Conservation (phyloP, 2,888 invertebrate genomes). For the Parnassius orleans region DNA sequence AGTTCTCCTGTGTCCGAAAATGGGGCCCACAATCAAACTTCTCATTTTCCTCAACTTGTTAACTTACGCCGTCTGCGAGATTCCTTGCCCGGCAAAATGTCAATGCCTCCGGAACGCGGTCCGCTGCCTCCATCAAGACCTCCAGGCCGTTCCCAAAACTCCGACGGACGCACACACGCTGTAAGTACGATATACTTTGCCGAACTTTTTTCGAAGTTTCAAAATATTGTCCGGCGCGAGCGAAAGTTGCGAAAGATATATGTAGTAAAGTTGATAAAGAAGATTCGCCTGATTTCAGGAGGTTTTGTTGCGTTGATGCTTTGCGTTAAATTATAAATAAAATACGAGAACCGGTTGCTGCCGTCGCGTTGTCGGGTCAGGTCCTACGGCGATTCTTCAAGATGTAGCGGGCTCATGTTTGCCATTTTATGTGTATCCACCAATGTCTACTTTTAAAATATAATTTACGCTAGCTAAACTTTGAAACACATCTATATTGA, state of each 20-base stretch:
- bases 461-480: no score
- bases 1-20: background rate
- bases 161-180: conserved; percentile 58
- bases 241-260: conserved; percentile 18
- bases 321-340: conserved; percentile 1
- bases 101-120: conserved; percentile 55
- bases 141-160: conserved; percentile 52
- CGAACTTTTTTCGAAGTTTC: conserved; percentile 15
- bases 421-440: background rate
- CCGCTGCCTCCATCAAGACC: conserved; percentile 49
- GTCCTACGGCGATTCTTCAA: conserved; percentile 1
- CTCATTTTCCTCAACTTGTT: conserved; percentile 9
- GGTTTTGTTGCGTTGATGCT: conserved; percentile 11
- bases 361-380: conserved; percentile 3
- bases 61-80: conserved; percentile 5
- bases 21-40: conserved; percentile 8
- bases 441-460: no score
- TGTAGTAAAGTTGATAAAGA: background rate
- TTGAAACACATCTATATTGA: no score
- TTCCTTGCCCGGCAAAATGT: conserved; percentile 56
- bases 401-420: background rate
- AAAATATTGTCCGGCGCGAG: conserved; percentile 17
- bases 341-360: conserved; percentile 12
- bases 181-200: conserved; percentile 55
- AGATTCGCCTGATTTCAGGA: conserved; percentile 1